phyloP scores from a whole-genome alignment of 2,797 vertebrate species.

The Peromyscus melanophrys region DNA sequence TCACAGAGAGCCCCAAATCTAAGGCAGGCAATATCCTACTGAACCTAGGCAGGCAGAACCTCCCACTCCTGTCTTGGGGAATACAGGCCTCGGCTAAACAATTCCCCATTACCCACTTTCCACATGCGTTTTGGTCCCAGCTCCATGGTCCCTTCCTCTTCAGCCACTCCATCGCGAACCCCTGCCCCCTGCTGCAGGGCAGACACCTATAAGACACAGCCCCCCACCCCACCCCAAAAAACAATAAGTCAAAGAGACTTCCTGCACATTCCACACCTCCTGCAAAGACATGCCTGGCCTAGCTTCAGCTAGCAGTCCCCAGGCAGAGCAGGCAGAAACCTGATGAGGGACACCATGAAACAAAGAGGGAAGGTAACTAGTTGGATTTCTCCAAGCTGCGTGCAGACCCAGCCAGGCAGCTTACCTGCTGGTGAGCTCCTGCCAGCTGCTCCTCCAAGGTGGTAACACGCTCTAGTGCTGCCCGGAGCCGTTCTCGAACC shows the following conservation, averaged over 20 bases:
- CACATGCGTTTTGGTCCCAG: constrained; percentile 84
- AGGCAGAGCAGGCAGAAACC: not conserved
- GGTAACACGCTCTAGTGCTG: constrained; percentile 95
- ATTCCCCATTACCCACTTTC: constrained; percentile 87
- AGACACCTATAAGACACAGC: constrained; percentile 85
- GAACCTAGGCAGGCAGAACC: not conserved
- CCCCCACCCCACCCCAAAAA: not conserved
- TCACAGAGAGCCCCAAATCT: not conserved
- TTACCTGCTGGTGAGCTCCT: constrained; percentile 95
- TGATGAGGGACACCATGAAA: not conserved
- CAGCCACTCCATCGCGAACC: constrained; percentile 72
- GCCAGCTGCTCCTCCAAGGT: constrained; percentile 96
- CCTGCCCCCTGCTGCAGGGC: constrained; percentile 87
- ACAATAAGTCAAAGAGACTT: constrained; percentile 39
- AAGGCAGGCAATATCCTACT: not conserved
- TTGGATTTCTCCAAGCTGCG: not conserved
- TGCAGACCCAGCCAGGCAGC: not conserved
- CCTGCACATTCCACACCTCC: not conserved
- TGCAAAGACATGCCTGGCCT: not conserved
- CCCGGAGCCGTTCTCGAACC: constrained; percentile 97
- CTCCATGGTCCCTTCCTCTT: constrained; percentile 87
- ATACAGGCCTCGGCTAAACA: not conserved
- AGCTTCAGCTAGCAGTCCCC: not conserved
- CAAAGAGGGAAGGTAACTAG: too few relatives aligned
- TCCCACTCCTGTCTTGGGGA: not conserved